Evolutionary conservation across 2,797 vertebrate genomes (phyloP).

Genomic region (Champsocephalus esox): DNA sequence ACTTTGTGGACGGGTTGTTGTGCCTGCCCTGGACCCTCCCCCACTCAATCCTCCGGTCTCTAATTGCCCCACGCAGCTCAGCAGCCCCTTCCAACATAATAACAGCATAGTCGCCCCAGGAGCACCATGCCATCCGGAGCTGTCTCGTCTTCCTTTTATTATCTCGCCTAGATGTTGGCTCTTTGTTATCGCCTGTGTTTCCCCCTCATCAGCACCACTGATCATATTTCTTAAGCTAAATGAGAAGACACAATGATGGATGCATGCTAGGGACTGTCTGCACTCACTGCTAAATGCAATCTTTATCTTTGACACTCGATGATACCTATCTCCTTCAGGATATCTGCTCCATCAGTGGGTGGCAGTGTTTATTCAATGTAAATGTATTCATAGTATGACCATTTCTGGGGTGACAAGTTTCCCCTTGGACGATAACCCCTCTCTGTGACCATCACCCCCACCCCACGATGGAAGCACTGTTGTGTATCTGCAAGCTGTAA

Average conservation of each 20-base stretch:
- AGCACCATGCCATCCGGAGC: constrained; percentile 73
- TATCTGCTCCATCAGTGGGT: constrained; percentile 39
- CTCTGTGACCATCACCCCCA: constrained; percentile 49
- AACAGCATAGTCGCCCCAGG: constrained; percentile 73
- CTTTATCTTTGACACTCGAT: constrained; percentile 18
- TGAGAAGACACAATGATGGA: constrained; percentile 40
- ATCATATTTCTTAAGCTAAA: constrained; percentile 64
- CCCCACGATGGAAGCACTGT: constrained; percentile 37
- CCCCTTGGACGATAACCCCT: constrained; percentile 56
- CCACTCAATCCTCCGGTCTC: constrained; percentile 68
- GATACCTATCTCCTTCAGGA: constrained; percentile 32
- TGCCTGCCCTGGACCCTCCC: constrained; percentile 64
- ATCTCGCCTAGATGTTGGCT: constrained; percentile 66
- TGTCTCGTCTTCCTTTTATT: constrained; percentile 74
- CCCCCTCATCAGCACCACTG: constrained; percentile 53
- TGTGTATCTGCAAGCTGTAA: constrained; percentile 40
- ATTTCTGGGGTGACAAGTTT: constrained; percentile 62
- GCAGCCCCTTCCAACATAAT: constrained; percentile 79
- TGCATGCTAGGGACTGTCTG: constrained; percentile 3
- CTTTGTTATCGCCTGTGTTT: constrained; percentile 62
- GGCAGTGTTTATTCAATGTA: constrained; percentile 61
- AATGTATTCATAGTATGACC: constrained; percentile 68
- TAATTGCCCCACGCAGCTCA: constrained; percentile 79
- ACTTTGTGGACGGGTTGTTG: constrained; percentile 60
- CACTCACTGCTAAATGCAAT: constrained; percentile 10